phyloP scores from a whole-genome alignment of 2,113 vertebrate species.

The Suricata suricatta region DNA sequence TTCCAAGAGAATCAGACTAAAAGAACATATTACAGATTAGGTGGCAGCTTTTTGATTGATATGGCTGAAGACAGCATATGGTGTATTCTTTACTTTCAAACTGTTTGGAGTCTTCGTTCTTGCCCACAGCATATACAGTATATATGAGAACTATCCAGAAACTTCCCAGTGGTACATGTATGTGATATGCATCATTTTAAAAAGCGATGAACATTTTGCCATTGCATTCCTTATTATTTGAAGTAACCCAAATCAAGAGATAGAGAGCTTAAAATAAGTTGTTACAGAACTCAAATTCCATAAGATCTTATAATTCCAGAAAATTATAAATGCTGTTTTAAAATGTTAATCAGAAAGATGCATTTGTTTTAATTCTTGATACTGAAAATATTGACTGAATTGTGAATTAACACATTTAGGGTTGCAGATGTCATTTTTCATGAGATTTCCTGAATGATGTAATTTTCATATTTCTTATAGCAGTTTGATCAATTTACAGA shows the following conservation, averaged over 20 bases:
- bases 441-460: slow-evolving; percentile 85
- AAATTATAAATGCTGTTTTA: slow-evolving; percentile 78
- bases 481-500: slow-evolving; percentile 83
- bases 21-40: slow-evolving; percentile 56
- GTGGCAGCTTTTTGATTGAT: slow-evolving; percentile 61
- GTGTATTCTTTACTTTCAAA: slow-evolving; percentile 48
- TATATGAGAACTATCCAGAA: slow-evolving; percentile 63
- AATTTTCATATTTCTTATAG: slow-evolving; percentile 86
- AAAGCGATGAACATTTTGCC: slow-evolving; percentile 51
- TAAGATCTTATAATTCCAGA: slow-evolving; percentile 69
- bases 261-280: slow-evolving; percentile 74
- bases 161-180: slow-evolving; percentile 78
- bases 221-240: slow-evolving; percentile 81
- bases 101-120: slow-evolving; percentile 49
- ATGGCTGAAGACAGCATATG: slow-evolving; percentile 37
- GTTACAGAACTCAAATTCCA: slow-evolving; percentile 70
- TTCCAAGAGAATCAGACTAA: slow-evolving; percentile 67
- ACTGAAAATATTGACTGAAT: slow-evolving; percentile 89
- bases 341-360: slow-evolving; percentile 83
- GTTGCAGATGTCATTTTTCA: slow-evolving; percentile 87
- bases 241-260: slow-evolving; percentile 79
- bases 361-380: slow-evolving; percentile 86
- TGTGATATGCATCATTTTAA: slow-evolving; percentile 75
- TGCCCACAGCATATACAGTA: slow-evolving; percentile 56
- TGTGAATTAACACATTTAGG: slow-evolving; percentile 85